Evolutionary conservation across 1,140 invertebrate species (phyloP), one percentile per base, ranked within the genome.

Genomic region (Drosophila carrolli): DNA sequence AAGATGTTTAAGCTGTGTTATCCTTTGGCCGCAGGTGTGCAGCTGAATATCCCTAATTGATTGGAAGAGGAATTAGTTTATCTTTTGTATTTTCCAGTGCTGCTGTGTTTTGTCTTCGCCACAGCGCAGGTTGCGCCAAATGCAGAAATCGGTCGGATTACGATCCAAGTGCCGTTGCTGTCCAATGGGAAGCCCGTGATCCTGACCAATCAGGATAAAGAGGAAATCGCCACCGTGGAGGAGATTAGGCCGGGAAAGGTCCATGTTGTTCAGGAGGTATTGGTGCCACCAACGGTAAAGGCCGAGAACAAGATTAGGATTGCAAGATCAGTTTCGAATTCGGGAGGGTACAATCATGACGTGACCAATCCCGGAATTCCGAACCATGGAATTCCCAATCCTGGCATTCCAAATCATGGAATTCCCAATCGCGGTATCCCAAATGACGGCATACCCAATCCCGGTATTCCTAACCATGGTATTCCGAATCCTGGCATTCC

Each of bases 131-230:
- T 89, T 75, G 62, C 71, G 70, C 84, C 84, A 81, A 80, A 65
- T 72, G 0, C 80, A 89, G 84, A 89, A 43, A 89, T 90, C 70
- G 84, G 84, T 38, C 57, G 74, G 23, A 65, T 89, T 16, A 89
- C 84, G n/a, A 75, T 89, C 41, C 81, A 89, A 48, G 80, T 89
- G 57, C 84, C 84, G 74, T 89, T 89, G 80, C 77, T 89, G 62
- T 67, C 73, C 4, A 81, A 81, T 70, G 84, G 84, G 57, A 81
- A 81, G 38, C 84, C 84, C 29, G 77, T 89, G n/a, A 62, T 89
- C 14, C 38, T 56, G 6, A 32, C 40, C 11, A 66, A 72, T 35
- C 73, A 62, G 19, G 65, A 75, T 0, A 38, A 46, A 1, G 73
- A 75, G 38, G 84, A 84, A 46, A 56, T 89, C 10, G 84, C 84